A percentile compares a stretch with the other conserved stretches of the same genome.
Conservation (phyloP, 2,888 invertebrate genomes). For the Drosophila meridiana region DNA sequence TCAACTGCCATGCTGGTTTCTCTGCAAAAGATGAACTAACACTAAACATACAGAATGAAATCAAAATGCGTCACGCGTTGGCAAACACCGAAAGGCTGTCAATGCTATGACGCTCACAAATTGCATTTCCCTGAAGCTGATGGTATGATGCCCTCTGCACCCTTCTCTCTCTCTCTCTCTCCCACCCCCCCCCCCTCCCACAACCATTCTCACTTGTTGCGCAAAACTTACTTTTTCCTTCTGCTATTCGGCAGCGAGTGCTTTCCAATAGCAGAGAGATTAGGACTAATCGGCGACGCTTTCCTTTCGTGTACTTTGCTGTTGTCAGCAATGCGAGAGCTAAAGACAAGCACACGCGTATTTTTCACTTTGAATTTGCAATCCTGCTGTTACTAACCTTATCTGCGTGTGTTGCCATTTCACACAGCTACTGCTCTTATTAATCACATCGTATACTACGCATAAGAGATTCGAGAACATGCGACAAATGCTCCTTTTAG, state of each 20-base stretch:
- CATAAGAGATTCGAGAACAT: slow-evolving; percentile 6
- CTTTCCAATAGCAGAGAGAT: not conserved
- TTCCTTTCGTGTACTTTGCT: slow-evolving; percentile 13
- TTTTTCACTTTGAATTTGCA: slow-evolving; percentile 38
- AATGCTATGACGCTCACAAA: slow-evolving; percentile 32
- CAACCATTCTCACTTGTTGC: slow-evolving; percentile 41
- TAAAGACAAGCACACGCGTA: slow-evolving; percentile 46
- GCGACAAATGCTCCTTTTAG: slow-evolving; percentile 26
- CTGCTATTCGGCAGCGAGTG: not conserved
- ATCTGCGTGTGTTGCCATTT: slow-evolving; percentile 21
- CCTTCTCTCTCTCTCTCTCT: not conserved
- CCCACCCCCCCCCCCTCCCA: no score
- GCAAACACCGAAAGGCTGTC: slow-evolving; percentile 30
- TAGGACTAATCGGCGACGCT: slow-evolving; percentile 29
- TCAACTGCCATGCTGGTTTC: slow-evolving; percentile 9
- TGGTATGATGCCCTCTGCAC: slow-evolving; percentile 3
- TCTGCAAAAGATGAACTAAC: slow-evolving; percentile 11
- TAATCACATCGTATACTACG: slow-evolving; percentile 18
- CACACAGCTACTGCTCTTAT: slow-evolving; percentile 12
- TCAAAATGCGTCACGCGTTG: slow-evolving; percentile 13
- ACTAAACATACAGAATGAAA: slow-evolving; percentile 18
- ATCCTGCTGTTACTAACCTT: slow-evolving; percentile 14
- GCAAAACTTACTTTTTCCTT: slow-evolving; percentile 30
- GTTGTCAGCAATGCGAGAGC: slow-evolving; percentile 14
- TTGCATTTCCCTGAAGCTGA: slow-evolving; percentile 21